Base-by-base conservation (phyloP, 2,888 invertebrate species). In the Aspidiotus rigidus region DNA sequence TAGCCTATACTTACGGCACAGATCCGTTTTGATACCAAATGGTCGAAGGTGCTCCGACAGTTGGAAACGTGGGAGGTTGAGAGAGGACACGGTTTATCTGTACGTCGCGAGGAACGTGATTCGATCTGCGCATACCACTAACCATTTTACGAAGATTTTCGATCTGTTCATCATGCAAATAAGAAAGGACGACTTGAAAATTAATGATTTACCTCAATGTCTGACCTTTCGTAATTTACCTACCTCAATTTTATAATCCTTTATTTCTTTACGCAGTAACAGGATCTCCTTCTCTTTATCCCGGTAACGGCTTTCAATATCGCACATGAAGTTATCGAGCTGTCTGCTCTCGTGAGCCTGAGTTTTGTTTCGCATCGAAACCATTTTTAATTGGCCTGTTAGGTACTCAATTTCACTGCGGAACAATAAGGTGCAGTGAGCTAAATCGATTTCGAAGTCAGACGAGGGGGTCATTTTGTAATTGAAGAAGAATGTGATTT, bases 21-120 rank as follows among this genome's bases (percentile, higher is more conserved):
- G 67, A 49, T 67, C 67, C 17, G 53, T 67, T 67, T 15, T 67
- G 67, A 40, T 60, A 67, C 67, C 67, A 67, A 40, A 59, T 60
- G 1, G 59, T 59, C 15, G 67, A 67, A 8, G 66, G 64, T 49
- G 67, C 16, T n/a, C 59, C 67, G 39, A 67, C 59, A 0, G 67
- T 49, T 15, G 67, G 67, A 39, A 67, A 67, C 28, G 60, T n/a
- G 15, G 42, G 67, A 17, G 67, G 44, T 67, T 67, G 67, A 53
- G 57, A 60, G 17, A 42, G 67, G 13, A 67, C 39, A 15, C 53
- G 67, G 56, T 44, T 59, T 10, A 67, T 60, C 60, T 59, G 67
- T 42, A 67, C 49, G 53, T 67, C 60, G 10, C 44, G 67, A 16
- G 59, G 67, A 7, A 6, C 57, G 39, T 67, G 67, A 49, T 10